A percentile compares a stretch with the other conserved stretches of the same genome.
Evolutionary conservation across 1,140 invertebrate species (phyloP).

Genomic region (Stegodyphus mimosarum): DNA sequence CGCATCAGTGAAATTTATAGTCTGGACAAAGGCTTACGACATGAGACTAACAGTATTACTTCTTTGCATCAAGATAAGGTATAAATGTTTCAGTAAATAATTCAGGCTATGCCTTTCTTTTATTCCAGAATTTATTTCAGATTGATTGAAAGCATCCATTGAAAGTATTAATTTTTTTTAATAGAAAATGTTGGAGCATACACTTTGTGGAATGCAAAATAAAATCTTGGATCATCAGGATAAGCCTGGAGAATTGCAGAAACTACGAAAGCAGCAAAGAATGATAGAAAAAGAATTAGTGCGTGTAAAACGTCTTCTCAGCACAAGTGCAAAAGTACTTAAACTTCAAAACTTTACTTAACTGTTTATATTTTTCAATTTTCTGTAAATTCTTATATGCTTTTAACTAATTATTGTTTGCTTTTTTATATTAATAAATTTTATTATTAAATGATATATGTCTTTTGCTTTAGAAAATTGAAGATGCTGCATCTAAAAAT

Average conservation of each 20-base stretch:
- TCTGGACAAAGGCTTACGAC: constrained; percentile 84
- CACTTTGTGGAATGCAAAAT: constrained; percentile 76
- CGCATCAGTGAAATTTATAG: constrained; percentile 85
- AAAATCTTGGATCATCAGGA: constrained; percentile 75
- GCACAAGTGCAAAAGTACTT: constrained; percentile 88
- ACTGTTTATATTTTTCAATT: background rate
- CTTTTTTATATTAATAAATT: background rate
- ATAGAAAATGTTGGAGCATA: constrained; percentile 81
- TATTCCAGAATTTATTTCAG: no score
- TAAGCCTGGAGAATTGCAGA: constrained; percentile 76
- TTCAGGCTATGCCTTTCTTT: no score
- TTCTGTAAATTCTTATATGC: no score
- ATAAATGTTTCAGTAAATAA: constrained; percentile 15
- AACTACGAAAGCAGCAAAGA: constrained; percentile 78
- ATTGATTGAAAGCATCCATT: no score
- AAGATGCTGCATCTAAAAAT: constrained; percentile 60
- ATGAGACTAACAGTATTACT: constrained; percentile 85
- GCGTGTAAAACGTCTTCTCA: constrained; percentile 83
- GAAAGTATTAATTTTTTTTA: constrained; percentile 38
- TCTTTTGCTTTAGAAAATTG: constrained; percentile 38
- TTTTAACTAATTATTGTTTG: no score
- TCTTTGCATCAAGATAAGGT: constrained; percentile 86
- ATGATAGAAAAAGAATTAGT: constrained; percentile 84
- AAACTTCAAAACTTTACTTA: background rate
- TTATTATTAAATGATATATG: background rate